Evolutionary conservation across 1,140 invertebrate genomes (phyloP).

Genomic region (Metopolophium dirhodum): DNA sequence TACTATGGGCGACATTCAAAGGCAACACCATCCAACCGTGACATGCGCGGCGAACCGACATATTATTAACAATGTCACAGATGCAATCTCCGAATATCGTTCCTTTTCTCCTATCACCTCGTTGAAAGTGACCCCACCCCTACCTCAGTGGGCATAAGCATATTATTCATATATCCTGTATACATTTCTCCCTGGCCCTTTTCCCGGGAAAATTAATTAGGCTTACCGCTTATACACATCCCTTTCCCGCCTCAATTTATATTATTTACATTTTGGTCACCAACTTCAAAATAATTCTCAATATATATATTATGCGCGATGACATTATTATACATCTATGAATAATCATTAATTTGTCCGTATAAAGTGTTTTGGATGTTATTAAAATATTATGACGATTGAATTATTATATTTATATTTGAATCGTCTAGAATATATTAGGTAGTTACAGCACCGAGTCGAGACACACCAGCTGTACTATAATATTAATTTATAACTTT

Average conservation of each 20-base stretch:
- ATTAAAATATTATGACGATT: too few relatives aligned
- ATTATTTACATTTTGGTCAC: background rate
- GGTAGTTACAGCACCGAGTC: background rate
- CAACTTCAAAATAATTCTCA: background rate
- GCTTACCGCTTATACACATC: background rate
- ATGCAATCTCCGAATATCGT: background rate
- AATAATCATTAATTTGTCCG: background rate
- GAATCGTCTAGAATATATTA: background rate
- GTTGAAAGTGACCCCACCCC: background rate
- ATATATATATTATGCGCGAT: background rate
- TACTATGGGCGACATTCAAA: background rate
- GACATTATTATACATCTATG: background rate
- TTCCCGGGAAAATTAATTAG: background rate
- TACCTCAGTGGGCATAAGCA: background rate
- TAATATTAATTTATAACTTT: background rate
- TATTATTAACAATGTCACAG: conserved; percentile 3
- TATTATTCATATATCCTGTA: conserved; percentile 18
- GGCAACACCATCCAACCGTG: background rate
- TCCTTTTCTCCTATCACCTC: background rate
- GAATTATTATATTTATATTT: background rate
- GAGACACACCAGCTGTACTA: background rate
- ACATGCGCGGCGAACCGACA: background rate
- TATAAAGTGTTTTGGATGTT: background rate
- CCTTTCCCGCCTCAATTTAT: background rate
- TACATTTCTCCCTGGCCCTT: background rate